phyloP scores from a whole-genome alignment of 2,797 vertebrate genomes.

The Bryconaethiops microstoma region DNA sequence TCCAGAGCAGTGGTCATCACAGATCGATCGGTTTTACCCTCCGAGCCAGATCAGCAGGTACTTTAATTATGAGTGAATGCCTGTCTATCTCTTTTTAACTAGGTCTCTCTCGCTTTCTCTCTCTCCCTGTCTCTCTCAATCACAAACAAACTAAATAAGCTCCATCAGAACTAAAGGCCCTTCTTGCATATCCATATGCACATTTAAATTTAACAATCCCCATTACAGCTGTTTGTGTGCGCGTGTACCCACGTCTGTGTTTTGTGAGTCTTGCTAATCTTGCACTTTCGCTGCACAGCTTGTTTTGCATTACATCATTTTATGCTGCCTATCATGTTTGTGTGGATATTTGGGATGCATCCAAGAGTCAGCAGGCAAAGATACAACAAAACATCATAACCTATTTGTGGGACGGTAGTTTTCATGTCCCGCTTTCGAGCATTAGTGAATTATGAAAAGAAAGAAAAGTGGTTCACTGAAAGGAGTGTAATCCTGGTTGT shows the following conservation, averaged over 20 bases:
- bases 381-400: conserved; percentile 53
- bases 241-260: conserved; percentile 1
- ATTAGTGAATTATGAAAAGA: conserved; percentile 52
- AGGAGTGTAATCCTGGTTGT: conserved; percentile 39
- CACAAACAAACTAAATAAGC: neutral
- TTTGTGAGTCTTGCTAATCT: conserved; percentile 40
- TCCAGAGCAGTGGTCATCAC: conserved; percentile 77
- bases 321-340: conserved; percentile 53
- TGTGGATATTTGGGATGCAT: conserved; percentile 51
- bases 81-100: neutral
- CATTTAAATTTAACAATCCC: conserved; percentile 45
- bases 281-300: conserved; percentile 46
- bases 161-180: neutral
- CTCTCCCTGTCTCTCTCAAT: neutral
- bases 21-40: conserved; percentile 66
- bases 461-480: conserved; percentile 48
- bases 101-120: neutral
- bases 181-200: conserved; percentile 27
- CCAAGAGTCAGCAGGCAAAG: conserved; percentile 48
- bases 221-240: neutral
- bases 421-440: conserved; percentile 36
- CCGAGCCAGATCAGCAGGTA: conserved; percentile 74
- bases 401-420: conserved; percentile 53
- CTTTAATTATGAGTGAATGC: too few relatives aligned
- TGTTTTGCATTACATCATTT: conserved; percentile 50